Percentiles rank a stretch among this genome's conserved stretches.
Evolutionary conservation across 2,888 invertebrate species (phyloP).

Genomic region (Drosophila mulleri): DNA sequence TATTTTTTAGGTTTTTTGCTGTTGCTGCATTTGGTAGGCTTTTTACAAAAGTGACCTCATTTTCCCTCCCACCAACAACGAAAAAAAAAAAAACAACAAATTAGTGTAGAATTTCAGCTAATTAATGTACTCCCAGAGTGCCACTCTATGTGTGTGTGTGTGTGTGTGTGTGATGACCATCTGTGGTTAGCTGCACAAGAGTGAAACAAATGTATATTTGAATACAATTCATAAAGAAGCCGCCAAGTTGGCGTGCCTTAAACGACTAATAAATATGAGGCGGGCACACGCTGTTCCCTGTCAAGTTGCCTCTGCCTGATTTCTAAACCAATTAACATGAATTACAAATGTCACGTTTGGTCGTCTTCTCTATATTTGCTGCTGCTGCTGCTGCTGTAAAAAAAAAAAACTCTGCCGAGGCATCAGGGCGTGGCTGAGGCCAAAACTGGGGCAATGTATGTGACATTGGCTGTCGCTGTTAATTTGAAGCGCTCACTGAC

Average conservation of each 20-base stretch:
- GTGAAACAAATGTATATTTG: constrained; percentile 27
- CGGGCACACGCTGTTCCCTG: constrained; percentile 42
- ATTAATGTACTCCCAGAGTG: constrained; percentile 52
- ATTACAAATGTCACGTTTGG: constrained; percentile 63
- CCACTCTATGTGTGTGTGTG: not conserved
- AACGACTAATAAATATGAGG: constrained; percentile 54
- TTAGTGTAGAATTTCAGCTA: constrained; percentile 65
- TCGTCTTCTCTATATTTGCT: constrained; percentile 18
- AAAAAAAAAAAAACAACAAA: constrained; percentile 39
- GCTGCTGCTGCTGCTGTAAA: constrained; percentile 18
- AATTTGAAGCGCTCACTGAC: constrained; percentile 61
- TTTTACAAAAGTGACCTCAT: constrained; percentile 64
- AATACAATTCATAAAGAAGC: constrained; percentile 52
- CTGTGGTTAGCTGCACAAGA: constrained; percentile 23
- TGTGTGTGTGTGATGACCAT: constrained; percentile 15
- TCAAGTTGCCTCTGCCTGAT: constrained; percentile 52
- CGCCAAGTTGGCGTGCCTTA: constrained; percentile 30
- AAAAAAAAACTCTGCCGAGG: not conserved
- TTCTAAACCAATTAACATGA: constrained; percentile 68
- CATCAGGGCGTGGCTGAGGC: constrained; percentile 15
- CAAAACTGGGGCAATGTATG: constrained; percentile 42
- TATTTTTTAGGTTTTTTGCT: constrained; percentile 22
- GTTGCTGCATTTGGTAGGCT: constrained; percentile 50
- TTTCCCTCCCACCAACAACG: constrained; percentile 20
- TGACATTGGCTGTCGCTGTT: constrained; percentile 64